Evolutionary conservation across 2,113 vertebrate genomes (phyloP).

Genomic region (Cynoglossus semilaevis): DNA sequence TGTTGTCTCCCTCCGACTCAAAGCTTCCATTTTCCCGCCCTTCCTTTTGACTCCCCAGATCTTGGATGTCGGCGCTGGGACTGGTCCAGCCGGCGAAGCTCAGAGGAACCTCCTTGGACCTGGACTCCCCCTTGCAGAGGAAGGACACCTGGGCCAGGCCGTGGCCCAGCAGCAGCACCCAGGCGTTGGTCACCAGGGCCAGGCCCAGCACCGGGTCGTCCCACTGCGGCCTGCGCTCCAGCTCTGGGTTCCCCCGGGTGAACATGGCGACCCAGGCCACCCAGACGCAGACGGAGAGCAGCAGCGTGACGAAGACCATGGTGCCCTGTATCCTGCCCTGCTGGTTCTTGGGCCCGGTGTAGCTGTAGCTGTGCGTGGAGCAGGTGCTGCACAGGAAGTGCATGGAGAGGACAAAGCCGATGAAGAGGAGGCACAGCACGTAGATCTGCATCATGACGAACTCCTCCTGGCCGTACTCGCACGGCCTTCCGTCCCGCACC

Average conservation of each 20-base stretch:
- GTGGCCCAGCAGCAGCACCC: constrained; percentile 84
- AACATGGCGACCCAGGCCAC: constrained; percentile 86
- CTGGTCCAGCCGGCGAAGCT: constrained; percentile 72
- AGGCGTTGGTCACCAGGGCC: constrained; percentile 85
- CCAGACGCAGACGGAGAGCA: constrained; percentile 84
- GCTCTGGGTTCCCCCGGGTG: constrained; percentile 60
- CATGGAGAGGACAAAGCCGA: constrained; percentile 72
- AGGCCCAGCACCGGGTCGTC: constrained; percentile 85
- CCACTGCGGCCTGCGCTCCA: constrained; percentile 63
- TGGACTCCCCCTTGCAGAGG: constrained; percentile 68
- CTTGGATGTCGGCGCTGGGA: constrained; percentile 40
- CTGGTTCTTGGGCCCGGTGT: constrained; percentile 55
- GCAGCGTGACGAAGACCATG: constrained; percentile 76
- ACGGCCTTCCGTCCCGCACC: constrained; percentile 52
- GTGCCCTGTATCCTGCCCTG: constrained; percentile 75
- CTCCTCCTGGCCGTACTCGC: constrained; percentile 75
- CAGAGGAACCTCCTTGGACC: constrained; percentile 54
- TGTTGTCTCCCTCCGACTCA: constrained; percentile 52
- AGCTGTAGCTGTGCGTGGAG: constrained; percentile 60
- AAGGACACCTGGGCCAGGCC: constrained; percentile 78
- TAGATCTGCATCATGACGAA: constrained; percentile 90
- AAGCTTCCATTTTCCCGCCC: constrained; percentile 71
- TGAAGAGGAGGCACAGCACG: constrained; percentile 81
- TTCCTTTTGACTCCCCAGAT: constrained; percentile 45
- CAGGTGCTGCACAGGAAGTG: constrained; percentile 70